Evolutionary conservation across 2,888 invertebrate species (phyloP), one percentile per base, ranked within the genome.

Genomic region (Standfussiana lucernea): DNA sequence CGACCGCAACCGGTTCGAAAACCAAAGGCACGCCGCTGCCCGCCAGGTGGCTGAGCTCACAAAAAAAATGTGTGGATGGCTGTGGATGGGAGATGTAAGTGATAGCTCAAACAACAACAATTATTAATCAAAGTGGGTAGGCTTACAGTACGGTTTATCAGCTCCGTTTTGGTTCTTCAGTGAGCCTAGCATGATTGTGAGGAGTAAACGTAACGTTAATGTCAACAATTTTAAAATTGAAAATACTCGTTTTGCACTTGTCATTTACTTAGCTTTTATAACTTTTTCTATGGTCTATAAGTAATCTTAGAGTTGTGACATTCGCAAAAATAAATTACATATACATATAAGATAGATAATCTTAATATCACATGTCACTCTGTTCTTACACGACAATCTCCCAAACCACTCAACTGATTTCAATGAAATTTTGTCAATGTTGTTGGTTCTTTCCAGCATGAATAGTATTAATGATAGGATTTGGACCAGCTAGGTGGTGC

Each of bases 51-150:
- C n/a, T n/a, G n/a, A n/a, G n/a, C n/a, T n/a, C n/a, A n/a, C n/a
- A n/a, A n/a, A n/a, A n/a, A n/a, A 74, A 75, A 76, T 72, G 73
- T 65, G 53, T 69, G 42, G 71, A 62, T 37, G 47, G 50, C 28
- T 37, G 28, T 47, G 45, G 47, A 50, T 61, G 42, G 2, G 35
- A 56, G 61, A 18, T 28, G 50, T 82, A 77, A 82, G 64, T 66
- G 50, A 61, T 69, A 71, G 50, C 64, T 59, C n/a, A 18, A 74
- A 71, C 35, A 72, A 82, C 65, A 65, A 69, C 53, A 72, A 67
- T 76, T 68, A 61, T 68, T 85, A 64, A 72, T 77, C 53, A 73
- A 65, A 53, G 28, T 8, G 37, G 62, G 42, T 75, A 68, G 13
- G 45, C 40, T 15, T 40, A 24, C 11, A 24, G 42, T 67, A n/a